Evolutionary conservation across 1,140 invertebrate genomes (phyloP), one percentile per base, ranked within the genome.

Genomic region (Penaeus japonicus): DNA sequence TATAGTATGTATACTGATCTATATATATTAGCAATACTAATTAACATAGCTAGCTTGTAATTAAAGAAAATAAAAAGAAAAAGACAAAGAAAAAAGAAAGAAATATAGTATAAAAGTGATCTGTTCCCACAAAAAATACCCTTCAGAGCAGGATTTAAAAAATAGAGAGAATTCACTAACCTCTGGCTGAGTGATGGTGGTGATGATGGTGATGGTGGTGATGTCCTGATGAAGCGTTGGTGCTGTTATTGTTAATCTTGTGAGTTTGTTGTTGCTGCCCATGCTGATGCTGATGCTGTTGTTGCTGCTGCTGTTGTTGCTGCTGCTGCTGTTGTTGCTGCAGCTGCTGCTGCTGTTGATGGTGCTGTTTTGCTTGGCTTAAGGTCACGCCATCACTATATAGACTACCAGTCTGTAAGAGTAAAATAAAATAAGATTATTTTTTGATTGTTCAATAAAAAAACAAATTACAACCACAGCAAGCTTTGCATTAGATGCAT

Each of bases 141-240:
- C 54, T 35, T 47, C 20, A 47, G 22, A 35, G 78, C 53, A n/a
- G 18, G 0, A 24, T 24, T n/a, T 30, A 1, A 55, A 54, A 35
- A 20, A 20, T 22, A 35, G 17, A 22, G 7, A 32, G 22, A 5
- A 55, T 47, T 15, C 24, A 83, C n/a, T 3, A 62, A 84, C 87
- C 87, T 88, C 80, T 84, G 81, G 79, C 55, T 77, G 87, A 85
- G 78, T 89, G 87, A 78, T 84, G 82, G 59, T 84, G 82, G 65
- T 84, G 82, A 30, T 89, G 87, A 27, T 89, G 87, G 39, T 84
- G 87, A 73, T 89, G 87, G 82, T 89, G 87, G 47, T 89, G 87
- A 47, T 89, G 87, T 39, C 65, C 39, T 32, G 75, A 95, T 94
- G 92, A 95, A 94, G 91, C 94, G 94, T 91, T 95, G 94, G 87